Base-by-base conservation (phyloP, 2,113 vertebrate genomes). In the Helogale parvula region DNA sequence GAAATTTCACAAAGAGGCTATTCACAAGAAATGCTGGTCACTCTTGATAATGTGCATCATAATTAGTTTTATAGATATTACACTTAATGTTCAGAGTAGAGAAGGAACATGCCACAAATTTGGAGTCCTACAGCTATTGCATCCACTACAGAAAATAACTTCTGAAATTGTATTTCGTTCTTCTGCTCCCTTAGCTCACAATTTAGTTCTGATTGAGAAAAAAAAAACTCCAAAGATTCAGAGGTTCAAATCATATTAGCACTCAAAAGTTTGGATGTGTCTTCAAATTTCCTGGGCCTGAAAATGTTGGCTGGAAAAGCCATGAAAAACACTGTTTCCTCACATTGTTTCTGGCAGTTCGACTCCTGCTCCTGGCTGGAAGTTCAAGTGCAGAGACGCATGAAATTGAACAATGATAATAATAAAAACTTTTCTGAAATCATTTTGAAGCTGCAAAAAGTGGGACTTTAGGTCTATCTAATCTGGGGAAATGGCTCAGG, bases 361-460 rank as follows among this genome's bases (percentile, higher is more conserved):
- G 21, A 90, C 90, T 94, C 92, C 90, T 96, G 87, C 86, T 97
- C 86, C 93, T 98, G 97, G 97, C 96, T 97, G 94, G 95, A 98
- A 98, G 95, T 97, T 97, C 94, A 96, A 97, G 97, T 97, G 97
- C 97, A 98, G 88, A 97, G 97, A 97, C 0, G 96, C 97, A 98
- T 97, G 98, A 98, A 98, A 98, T 98, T 98, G 97, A 98, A 98
- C 98, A 98, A 98, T 94, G 96, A 98, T 98, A 95, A 98, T 97
- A 98, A 97, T 96, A 98, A 96, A 98, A 98, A 98, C 97, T 97
- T 97, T 93, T 96, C 92, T 93, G 93, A 98, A 98, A 96, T 93
- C 88, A 94, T 96, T 97, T 98, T 88, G 85, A 96, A 93, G 93
- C 76, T 83, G 66, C 38, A 95, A 95, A 97, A 91, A 38, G 92